A percentile compares a stretch with the other conserved stretches of the same genome.
These are phyloP conservation scores for Heliconius ethilla DNA, from an alignment of 2,888 invertebrate species.

Conservation along the genomic window DNA sequence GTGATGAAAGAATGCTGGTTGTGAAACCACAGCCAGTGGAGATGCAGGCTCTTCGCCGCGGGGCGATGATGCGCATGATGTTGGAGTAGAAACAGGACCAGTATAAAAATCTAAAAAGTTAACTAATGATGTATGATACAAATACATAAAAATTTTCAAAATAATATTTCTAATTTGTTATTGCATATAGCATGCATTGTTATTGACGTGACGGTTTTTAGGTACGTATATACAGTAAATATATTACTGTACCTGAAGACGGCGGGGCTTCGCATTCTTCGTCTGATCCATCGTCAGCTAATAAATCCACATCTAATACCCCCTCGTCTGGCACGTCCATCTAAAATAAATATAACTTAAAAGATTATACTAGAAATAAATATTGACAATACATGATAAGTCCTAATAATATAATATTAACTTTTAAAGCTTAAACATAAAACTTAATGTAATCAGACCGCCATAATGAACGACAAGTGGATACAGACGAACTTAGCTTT, in stretches of 20 bases:
- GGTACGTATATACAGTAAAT: too few relatives aligned
- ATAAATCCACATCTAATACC: slow-evolving; percentile 86
- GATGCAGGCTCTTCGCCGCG: slow-evolving; percentile 84
- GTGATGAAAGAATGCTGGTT: slow-evolving; percentile 74
- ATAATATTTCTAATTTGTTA: background rate
- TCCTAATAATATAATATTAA: slow-evolving; percentile 13
- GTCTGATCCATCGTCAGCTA: slow-evolving; percentile 88
- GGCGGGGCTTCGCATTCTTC: slow-evolving; percentile 86
- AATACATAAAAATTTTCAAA: background rate
- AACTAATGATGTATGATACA: background rate
- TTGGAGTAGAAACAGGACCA: slow-evolving; percentile 85
- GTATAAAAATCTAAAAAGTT: slow-evolving; percentile 72
- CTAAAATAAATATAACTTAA: slow-evolving; percentile 58
- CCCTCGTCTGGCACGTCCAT: slow-evolving; percentile 79
- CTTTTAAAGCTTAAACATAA: slow-evolving; percentile 41
- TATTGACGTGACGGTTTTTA: background rate
- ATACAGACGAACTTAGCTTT: slow-evolving; percentile 59
- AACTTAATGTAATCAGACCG: slow-evolving; percentile 68
- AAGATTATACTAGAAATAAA: slow-evolving; percentile 4
- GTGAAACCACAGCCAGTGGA: slow-evolving; percentile 75
- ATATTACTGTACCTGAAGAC: slow-evolving; percentile 71
- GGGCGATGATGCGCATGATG: slow-evolving; percentile 84
- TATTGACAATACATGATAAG: background rate
- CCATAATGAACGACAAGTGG: slow-evolving; percentile 80
- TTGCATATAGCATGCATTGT: too few relatives aligned